phyloP scores from a whole-genome alignment of 1,140 invertebrate species.

The Agrilus planipennis region DNA sequence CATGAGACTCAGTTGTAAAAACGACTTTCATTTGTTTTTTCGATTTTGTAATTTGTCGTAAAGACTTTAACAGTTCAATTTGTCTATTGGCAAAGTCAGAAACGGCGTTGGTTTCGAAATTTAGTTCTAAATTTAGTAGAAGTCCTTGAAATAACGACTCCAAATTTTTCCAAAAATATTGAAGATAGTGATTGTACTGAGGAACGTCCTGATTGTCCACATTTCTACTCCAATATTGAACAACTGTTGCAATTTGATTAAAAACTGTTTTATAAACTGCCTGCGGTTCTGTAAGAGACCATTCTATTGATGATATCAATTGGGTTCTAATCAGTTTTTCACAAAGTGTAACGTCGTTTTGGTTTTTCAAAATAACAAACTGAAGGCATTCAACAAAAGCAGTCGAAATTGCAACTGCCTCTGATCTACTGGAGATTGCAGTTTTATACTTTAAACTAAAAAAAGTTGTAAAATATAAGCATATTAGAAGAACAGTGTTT shows the following conservation, averaged over 20 bases:
- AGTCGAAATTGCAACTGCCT: constrained; percentile 45
- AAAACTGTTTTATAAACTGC: constrained; percentile 36
- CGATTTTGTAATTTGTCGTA: constrained; percentile 25
- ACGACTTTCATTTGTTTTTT: constrained; percentile 28
- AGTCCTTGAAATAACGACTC: constrained; percentile 33
- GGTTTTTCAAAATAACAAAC: constrained; percentile 42
- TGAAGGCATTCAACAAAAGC: constrained; percentile 60
- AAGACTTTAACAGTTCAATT: constrained; percentile 25
- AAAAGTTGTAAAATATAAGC: too few species aligned
- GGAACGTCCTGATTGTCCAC: constrained; percentile 21
- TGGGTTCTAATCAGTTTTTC: constrained; percentile 32
- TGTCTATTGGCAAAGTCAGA: constrained; percentile 22
- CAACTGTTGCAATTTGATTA: constrained; percentile 36
- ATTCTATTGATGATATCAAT: constrained; percentile 38
- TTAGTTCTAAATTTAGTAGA: constrained; percentile 17
- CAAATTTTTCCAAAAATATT: constrained; percentile 42
- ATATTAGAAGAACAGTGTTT: too few species aligned
- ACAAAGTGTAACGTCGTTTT: constrained; percentile 34
- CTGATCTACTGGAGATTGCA: constrained; percentile 42
- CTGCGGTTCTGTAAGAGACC: constrained; percentile 32
- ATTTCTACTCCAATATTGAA: constrained; percentile 46
- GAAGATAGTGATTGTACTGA: constrained; percentile 36
- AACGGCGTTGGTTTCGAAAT: constrained; percentile 15
- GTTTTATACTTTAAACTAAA: constrained; percentile 41
- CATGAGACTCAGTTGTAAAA: constrained; percentile 18